Conservation (phyloP, 2,888 invertebrate species). For the Drosophila atroscutellata region DNA sequence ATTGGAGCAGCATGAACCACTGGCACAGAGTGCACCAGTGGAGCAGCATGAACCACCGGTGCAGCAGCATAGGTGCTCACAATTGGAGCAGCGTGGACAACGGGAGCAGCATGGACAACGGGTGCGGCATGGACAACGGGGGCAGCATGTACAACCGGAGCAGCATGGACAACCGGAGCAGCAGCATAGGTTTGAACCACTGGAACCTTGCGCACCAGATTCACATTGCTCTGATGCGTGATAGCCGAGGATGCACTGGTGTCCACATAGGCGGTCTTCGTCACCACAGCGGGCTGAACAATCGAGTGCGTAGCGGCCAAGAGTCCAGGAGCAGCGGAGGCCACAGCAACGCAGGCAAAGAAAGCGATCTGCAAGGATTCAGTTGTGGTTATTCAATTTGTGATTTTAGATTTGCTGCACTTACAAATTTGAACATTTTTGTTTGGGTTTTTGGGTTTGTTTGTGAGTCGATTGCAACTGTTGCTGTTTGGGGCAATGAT, state of each 20-base stretch:
- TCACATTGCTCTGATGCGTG: constrained; percentile 87
- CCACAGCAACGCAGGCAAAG: constrained; percentile 87
- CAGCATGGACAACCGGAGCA: constrained; percentile 30
- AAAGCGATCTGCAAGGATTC: constrained; percentile 85
- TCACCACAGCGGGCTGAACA: constrained; percentile 79
- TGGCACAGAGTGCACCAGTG: constrained; percentile 60
- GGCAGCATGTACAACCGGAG: constrained; percentile 46
- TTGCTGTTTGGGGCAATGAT: constrained; percentile 50
- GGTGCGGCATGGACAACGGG: constrained; percentile 66
- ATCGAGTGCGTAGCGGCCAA: constrained; percentile 76
- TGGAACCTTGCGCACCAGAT: constrained; percentile 85
- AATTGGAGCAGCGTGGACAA: constrained; percentile 49
- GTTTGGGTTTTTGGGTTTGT: constrained; percentile 46
- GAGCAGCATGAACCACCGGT: constrained; percentile 64
- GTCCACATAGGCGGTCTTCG: constrained; percentile 81
- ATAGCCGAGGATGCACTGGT: constrained; percentile 85
- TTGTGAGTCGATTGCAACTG: constrained; percentile 74
- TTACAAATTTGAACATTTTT: constrained; percentile 85
- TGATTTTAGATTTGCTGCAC: constrained; percentile 37
- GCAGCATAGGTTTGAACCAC: constrained; percentile 61
- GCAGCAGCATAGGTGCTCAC: constrained; percentile 32
- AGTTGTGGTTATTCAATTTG: neutral
- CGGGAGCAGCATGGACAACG: constrained; percentile 79
- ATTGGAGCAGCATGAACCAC: constrained; percentile 49
- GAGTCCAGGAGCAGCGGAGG: constrained; percentile 83